phyloP scores from a whole-genome alignment of 2,113 vertebrate species.

The Eretmochelys imbricata region DNA sequence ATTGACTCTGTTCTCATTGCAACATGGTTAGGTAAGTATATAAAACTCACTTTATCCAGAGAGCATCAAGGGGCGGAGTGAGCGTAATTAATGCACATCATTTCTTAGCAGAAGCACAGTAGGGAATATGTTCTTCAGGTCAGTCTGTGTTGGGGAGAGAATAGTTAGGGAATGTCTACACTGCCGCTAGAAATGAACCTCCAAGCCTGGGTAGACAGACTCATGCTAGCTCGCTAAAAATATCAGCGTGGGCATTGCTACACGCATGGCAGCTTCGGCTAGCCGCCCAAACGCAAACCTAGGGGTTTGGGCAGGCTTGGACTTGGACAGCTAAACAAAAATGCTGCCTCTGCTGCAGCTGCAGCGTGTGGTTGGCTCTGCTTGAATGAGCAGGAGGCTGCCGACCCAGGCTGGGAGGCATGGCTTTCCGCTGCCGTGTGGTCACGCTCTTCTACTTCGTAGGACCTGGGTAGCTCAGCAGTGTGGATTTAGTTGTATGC shows the following conservation, averaged over 20 bases:
- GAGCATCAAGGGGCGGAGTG: not conserved
- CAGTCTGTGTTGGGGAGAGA: not conserved
- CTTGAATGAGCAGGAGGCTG: not conserved
- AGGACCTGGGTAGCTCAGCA: not conserved
- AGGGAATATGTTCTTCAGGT: not conserved
- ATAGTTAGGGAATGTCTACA: not conserved
- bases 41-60: constrained; percentile 16
- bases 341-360: not conserved
- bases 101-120: not conserved
- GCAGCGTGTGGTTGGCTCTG: not conserved
- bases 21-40: constrained; percentile 87
- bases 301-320: not conserved
- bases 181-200: not conserved
- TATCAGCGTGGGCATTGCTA: not conserved
- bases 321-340: not conserved
- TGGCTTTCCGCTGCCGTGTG: not conserved
- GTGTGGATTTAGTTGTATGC: not conserved
- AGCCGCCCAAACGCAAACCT: not conserved
- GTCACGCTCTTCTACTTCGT: not conserved
- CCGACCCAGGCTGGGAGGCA: not conserved
- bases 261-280: not conserved
- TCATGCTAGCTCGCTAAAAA: not conserved
- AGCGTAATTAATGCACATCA: not conserved
- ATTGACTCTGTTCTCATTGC: constrained; percentile 94
- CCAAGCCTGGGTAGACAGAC: not conserved